Conservation (phyloP, 2,113 vertebrate species). For the Silurus meridionalis region DNA sequence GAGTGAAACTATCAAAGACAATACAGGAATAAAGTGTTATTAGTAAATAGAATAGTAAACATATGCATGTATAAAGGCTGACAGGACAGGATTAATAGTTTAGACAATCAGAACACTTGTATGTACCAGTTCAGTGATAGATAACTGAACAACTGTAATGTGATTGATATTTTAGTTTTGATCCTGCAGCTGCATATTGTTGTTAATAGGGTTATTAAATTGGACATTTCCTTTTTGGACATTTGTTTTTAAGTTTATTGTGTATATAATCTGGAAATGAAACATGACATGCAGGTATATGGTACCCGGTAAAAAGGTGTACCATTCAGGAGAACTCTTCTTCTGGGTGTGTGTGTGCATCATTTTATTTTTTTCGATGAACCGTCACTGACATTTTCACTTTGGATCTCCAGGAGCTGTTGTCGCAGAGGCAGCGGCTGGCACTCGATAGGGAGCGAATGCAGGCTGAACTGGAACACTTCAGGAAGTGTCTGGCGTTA, state of each 20-base stretch:
- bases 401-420: constrained; percentile 78
- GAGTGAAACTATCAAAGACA: no score
- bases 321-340: background rate
- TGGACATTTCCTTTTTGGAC: background rate
- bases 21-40: no score
- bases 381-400: background rate
- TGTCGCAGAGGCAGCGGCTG: constrained; percentile 93
- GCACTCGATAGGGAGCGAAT: constrained; percentile 89
- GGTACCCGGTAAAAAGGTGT: background rate
- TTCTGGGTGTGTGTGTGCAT: background rate
- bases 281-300: background rate
- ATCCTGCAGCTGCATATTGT: background rate
- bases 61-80: no score
- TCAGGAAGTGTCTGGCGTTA: constrained; percentile 96
- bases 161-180: background rate
- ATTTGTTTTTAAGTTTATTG: background rate
- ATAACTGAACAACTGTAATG: background rate
- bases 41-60: no score
- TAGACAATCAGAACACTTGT: no score
- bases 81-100: no score
- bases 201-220: background rate
- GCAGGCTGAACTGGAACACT: constrained; percentile 97
- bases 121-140: no score
- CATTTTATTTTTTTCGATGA: background rate
- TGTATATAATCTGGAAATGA: background rate